Evolutionary conservation across 2,797 vertebrate genomes (phyloP).

Genomic region (Sarcophilus harrisii): DNA sequence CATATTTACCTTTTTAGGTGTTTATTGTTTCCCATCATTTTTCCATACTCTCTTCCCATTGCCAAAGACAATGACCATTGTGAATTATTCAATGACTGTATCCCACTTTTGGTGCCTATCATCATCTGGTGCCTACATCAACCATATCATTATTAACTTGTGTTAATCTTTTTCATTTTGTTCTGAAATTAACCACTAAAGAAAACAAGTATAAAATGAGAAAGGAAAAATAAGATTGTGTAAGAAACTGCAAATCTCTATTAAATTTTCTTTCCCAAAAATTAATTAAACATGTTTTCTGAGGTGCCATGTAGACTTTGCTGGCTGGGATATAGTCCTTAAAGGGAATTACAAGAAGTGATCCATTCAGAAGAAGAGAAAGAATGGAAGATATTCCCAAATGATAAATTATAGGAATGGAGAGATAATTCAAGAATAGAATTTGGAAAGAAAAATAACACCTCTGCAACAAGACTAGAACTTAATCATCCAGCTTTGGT

Average conservation of each 20-base stretch:
- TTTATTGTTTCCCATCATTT: too few relatives aligned
- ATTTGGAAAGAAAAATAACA: background rate
- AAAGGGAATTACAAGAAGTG: background rate
- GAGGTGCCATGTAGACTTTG: background rate
- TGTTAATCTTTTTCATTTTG: background rate
- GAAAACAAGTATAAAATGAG: background rate
- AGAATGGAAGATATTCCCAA: background rate
- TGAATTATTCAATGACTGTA: too few relatives aligned
- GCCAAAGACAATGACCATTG: too few relatives aligned
- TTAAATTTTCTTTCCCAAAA: background rate
- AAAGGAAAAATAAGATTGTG: background rate
- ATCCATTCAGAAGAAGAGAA: background rate
- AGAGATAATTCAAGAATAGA: background rate
- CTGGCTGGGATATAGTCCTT: fast-evolving
- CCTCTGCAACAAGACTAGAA: background rate
- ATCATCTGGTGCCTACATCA: background rate
- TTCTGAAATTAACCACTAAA: background rate
- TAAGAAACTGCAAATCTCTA: background rate
- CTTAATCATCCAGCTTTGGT: background rate
- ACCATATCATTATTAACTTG: background rate
- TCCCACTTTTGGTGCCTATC: too few relatives aligned
- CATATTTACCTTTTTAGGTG: too few relatives aligned
- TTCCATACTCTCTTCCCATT: too few relatives aligned
- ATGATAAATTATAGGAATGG: background rate
- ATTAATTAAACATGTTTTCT: background rate